Base-by-base conservation (phyloP, 1,140 invertebrate species). In the Prorops nasuta region DNA sequence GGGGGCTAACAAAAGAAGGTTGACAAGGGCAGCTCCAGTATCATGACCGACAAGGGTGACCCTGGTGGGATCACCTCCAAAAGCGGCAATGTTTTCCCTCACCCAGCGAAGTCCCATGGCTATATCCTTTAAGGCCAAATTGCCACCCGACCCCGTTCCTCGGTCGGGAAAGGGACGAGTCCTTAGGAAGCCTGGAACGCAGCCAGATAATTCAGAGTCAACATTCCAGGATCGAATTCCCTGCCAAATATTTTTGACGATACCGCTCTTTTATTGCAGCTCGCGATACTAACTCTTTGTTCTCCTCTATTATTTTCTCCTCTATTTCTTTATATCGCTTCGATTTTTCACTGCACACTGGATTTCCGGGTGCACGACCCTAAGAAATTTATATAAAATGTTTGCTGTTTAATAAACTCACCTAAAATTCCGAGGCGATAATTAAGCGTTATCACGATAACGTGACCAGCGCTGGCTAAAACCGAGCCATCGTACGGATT, bases 381-480 rank as follows among this genome's bases (percentile, higher is more conserved):
- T n/a, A n/a, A n/a, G n/a, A n/a, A n/a, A n/a, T n/a, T n/a, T n/a
- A n/a, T n/a, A n/a, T n/a, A n/a, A n/a, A n/a, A n/a, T n/a, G n/a
- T n/a, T n/a, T n/a, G n/a, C n/a, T n/a, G n/a, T n/a, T n/a, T n/a
- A n/a, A n/a, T n/a, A n/a, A n/a, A 60, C 80, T 83, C 80, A 93
- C 92, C 92, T 66, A 95, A 76, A 53, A 92, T 82, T 46, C 91
- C 92, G 49, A 96, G 81, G 50, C 92, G 84, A 80, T 92, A 94
- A 81, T 94, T 96, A 59, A 96, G 77, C 21, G 89, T 94, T 63
- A 96, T 84, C 64, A 96, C 92, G 63, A 95, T 90, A 52, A 94
- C 86, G 71, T 92, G 86, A 44, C 91, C 90, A 64, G 88, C 88
- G 58, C 90, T 90, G 19, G 91, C 89, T 19, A 95, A 80, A n/a